Evolutionary conservation across 2,797 vertebrate genomes (phyloP).

Genomic region (Onychomys arenicola): DNA sequence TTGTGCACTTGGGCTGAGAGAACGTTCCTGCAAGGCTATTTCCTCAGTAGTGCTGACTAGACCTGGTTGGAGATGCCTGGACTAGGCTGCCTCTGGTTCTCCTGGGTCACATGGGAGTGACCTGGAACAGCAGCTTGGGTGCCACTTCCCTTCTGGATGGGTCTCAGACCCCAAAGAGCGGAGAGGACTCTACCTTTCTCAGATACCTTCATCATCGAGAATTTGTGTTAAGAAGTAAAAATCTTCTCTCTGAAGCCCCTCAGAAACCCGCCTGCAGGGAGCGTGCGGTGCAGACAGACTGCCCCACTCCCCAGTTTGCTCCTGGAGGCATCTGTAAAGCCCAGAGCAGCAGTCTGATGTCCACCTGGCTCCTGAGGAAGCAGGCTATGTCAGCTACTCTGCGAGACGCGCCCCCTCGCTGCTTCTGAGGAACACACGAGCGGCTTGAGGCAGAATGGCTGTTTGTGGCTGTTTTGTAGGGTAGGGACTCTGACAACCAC

Average conservation of each 20-base stretch:
- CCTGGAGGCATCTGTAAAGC: neutral
- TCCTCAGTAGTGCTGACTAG: neutral
- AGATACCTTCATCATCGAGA: neutral
- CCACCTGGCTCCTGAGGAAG: neutral
- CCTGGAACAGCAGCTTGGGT: neutral
- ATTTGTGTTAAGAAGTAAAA: neutral
- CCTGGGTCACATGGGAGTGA: accelerated
- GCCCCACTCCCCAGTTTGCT: too few relatives aligned
- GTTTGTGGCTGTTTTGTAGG: neutral
- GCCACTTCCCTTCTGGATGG: neutral
- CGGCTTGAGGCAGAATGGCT: neutral
- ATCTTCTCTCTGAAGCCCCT: neutral
- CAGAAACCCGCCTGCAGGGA: accelerated
- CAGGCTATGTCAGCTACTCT: neutral
- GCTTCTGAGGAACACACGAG: conserved; percentile 15
- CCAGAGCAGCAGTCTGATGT: neutral
- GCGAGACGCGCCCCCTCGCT: neutral
- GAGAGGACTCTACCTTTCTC: accelerated
- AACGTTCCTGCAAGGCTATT: neutral
- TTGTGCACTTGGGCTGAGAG: neutral
- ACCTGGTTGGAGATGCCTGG: neutral
- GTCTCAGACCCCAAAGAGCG: accelerated
- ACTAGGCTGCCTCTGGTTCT: neutral
- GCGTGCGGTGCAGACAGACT: neutral
- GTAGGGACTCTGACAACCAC: neutral